A percentile compares a stretch with the other conserved stretches of the same genome.
phyloP scores from a whole-genome alignment of 2,797 vertebrate species.

The Galagoides demidoff region DNA sequence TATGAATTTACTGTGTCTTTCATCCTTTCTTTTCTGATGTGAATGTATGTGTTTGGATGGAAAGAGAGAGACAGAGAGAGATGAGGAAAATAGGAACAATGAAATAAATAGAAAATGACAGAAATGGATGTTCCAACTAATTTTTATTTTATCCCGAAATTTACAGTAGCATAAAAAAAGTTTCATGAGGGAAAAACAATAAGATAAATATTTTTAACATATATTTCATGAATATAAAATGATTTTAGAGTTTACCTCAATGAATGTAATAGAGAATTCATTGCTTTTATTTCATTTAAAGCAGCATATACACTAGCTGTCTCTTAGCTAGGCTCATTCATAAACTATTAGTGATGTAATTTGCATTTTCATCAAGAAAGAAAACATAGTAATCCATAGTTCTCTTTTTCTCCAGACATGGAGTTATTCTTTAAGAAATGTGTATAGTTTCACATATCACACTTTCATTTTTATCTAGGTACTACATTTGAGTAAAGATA shows the following conservation, averaged over 20 bases:
- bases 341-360: conserved; percentile 84
- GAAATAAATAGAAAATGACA: neutral
- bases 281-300: conserved; percentile 80
- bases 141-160: conserved; percentile 5
- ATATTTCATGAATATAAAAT: conserved; percentile 72
- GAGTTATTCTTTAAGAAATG: conserved; percentile 80
- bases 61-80: neutral
- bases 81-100: neutral
- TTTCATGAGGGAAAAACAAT: conserved; percentile 59
- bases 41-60: neutral
- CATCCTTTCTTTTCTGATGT: neutral
- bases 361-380: conserved; percentile 82
- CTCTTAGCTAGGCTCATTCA: conserved; percentile 76
- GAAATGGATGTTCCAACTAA: neutral
- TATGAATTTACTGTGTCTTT: neutral
- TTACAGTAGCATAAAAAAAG: conserved; percentile 10
- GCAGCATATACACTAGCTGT: conserved; percentile 56
- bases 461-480: conserved; percentile 69
- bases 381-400: conserved; percentile 65
- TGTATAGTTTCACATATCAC: conserved; percentile 69
- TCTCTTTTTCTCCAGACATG: conserved; percentile 75
- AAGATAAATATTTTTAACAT: conserved; percentile 71
- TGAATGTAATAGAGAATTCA: conserved; percentile 58
- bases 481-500: conserved; percentile 64
- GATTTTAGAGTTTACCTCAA: conserved; percentile 53